These are phyloP conservation scores for Synanthedon vespiformis DNA, from an alignment of 2,888 invertebrate genomes.

Conservation along the genomic window DNA sequence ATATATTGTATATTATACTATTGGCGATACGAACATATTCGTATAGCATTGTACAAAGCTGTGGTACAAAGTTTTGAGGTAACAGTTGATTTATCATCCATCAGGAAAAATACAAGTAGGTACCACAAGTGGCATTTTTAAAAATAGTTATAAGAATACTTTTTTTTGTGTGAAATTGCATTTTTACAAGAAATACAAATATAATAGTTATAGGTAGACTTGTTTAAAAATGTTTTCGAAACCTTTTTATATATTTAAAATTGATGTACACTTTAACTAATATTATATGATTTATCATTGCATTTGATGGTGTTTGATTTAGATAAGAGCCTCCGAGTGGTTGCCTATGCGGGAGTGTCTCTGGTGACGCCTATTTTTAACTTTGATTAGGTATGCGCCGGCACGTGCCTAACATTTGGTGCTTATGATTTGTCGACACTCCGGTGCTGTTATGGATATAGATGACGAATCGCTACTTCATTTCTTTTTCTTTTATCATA, in stretches of 20 bases:
- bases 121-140: not conserved
- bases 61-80: no score
- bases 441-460: constrained; percentile 31
- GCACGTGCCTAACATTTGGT: constrained; percentile 47
- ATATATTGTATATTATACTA: no score
- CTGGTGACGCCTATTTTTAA: constrained; percentile 50
- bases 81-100: no score
- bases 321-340: constrained; percentile 24
- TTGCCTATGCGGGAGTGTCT: constrained; percentile 59
- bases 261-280: not conserved
- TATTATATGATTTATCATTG: not conserved
- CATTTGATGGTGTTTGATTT: constrained; percentile 15
- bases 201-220: no score
- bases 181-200: no score
- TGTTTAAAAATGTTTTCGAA: not conserved
- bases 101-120: not conserved
- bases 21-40: no score
- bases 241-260: not conserved
- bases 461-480: constrained; percentile 6
- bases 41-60: no score
- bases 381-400: constrained; percentile 34
- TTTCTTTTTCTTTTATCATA: constrained; percentile 11
- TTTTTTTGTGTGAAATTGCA: no score
- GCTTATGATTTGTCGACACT: constrained; percentile 42
- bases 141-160: no score